Evolutionary conservation across 2,113 vertebrate species (phyloP), one percentile per base, ranked within the genome.

Genomic region (Lanius collurio): DNA sequence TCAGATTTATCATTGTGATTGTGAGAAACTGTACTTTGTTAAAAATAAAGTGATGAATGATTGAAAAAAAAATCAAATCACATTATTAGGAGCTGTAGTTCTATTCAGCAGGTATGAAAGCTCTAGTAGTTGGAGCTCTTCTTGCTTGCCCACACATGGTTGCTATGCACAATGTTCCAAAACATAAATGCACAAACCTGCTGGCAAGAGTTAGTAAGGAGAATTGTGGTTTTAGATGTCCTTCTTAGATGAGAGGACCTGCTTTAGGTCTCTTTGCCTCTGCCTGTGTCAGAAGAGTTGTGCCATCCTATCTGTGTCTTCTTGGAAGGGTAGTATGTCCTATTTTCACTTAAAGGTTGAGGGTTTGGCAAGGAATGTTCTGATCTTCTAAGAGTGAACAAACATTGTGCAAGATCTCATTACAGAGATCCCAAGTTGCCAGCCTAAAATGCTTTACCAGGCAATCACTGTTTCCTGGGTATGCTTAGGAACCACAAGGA

Each of bases 361-460:
- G 57, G 24, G 73, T 86, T 93, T 95, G 86, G 86, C 76, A 95
- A 90, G 74, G 74, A 93, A 87, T 33, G 3, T 89, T 89, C 73
- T 78, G 69, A 71, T 89, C 89, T 90, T 91, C 78, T 44, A 78
- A 64, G 60, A 81, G 44, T 71, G 81, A 95, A 82, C 69, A 94
- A 87, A 84, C 89, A 57, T 77, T 64, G 59, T 91, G 65, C 77
- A 94, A 93, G 89, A 95, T 64, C 80, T 77, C 89, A 57, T 94
- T 95, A 75, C 80, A 92, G 53, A 89, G n/a, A 85, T 93, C 52
- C n/a, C 75, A 92, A 42, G 63, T 30, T 53, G 53, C 57, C 84
- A 76, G 69, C 46, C 59, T 64, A 82, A 94, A 94, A 87, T 49
- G 56, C 44, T 87, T 91, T 70, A 79, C 37, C 41, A 64, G 70